phyloP scores from a whole-genome alignment of 1,140 invertebrate genomes.

The Drosophila jambulina region DNA sequence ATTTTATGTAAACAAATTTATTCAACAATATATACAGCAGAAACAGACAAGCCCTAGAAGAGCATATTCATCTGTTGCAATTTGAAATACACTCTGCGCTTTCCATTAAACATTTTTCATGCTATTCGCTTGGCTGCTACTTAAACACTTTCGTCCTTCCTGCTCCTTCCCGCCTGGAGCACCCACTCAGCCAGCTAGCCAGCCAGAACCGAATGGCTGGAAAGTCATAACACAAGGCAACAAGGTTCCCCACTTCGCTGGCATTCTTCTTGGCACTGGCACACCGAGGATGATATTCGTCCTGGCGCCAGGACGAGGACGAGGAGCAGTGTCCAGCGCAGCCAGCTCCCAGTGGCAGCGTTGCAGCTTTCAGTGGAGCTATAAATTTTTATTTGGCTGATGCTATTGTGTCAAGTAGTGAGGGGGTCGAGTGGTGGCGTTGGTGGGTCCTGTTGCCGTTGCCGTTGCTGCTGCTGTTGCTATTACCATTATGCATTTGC shows the following conservation, averaged over 20 bases:
- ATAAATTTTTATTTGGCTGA: slow-evolving; percentile 81
- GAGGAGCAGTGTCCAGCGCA: slow-evolving; percentile 43
- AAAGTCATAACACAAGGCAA: slow-evolving; percentile 71
- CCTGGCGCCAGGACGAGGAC: slow-evolving; percentile 26
- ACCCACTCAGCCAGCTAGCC: slow-evolving; percentile 43
- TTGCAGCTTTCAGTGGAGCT: slow-evolving; percentile 75
- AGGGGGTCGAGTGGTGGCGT: slow-evolving; percentile 15
- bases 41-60: neutral
- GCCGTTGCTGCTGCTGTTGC: slow-evolving; percentile 30
- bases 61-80: slow-evolving; percentile 8
- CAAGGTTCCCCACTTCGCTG: slow-evolving; percentile 32
- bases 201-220: slow-evolving; percentile 50
- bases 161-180: neutral
- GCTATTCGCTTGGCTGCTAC: slow-evolving; percentile 50
- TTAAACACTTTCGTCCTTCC: slow-evolving; percentile 52
- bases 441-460: slow-evolving; percentile 16
- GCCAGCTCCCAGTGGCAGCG: slow-evolving; percentile 44
- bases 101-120: slow-evolving; percentile 72
- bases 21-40: neutral
- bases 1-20: neutral
- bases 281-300: slow-evolving; percentile 27
- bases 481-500: slow-evolving; percentile 75
- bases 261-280: slow-evolving; percentile 28
- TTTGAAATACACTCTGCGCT: slow-evolving; percentile 49
- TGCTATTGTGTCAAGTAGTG: slow-evolving; percentile 77